These are phyloP conservation scores for Protaetia brevitarsis DNA, from an alignment of 1,140 invertebrate genomes.

Conservation along the genomic window DNA sequence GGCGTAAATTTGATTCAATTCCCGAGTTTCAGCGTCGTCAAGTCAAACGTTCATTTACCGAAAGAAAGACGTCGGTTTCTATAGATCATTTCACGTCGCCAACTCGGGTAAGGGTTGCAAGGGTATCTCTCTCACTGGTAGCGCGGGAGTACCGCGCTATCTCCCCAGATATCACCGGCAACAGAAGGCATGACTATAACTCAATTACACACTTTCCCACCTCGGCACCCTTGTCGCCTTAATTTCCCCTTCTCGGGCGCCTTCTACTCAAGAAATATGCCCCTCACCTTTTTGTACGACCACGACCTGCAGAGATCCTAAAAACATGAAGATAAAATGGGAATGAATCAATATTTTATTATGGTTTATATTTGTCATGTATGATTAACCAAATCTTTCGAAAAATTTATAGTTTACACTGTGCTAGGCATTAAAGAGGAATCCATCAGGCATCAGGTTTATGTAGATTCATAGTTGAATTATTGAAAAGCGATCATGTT, in stretches of 20 bases:
- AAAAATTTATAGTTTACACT: no score
- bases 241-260: constrained; percentile 1
- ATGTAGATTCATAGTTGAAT: no score
- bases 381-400: no score
- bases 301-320: not conserved
- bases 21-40: not conserved
- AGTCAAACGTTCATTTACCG: constrained; percentile 16
- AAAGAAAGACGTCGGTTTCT: constrained; percentile 18
- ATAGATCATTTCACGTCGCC: constrained; percentile 17
- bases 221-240: constrained; percentile 26
- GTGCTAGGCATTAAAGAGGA: no score
- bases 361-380: no score
- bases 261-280: constrained; percentile 12
- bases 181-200: constrained; percentile 43
- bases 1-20: constrained; percentile 7
- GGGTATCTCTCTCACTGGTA: constrained; percentile 18
- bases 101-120: constrained; percentile 21
- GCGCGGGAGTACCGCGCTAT: constrained; percentile 5
- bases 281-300: not conserved
- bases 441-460: no score
- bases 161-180: constrained; percentile 38
- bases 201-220: constrained; percentile 43
- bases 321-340: no score
- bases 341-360: no score
- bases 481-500: no score